A percentile compares a stretch with the other conserved stretches of the same genome.
Evolutionary conservation across 1,140 invertebrate genomes (phyloP).

Genomic region (Elymnias hypermnestra): DNA sequence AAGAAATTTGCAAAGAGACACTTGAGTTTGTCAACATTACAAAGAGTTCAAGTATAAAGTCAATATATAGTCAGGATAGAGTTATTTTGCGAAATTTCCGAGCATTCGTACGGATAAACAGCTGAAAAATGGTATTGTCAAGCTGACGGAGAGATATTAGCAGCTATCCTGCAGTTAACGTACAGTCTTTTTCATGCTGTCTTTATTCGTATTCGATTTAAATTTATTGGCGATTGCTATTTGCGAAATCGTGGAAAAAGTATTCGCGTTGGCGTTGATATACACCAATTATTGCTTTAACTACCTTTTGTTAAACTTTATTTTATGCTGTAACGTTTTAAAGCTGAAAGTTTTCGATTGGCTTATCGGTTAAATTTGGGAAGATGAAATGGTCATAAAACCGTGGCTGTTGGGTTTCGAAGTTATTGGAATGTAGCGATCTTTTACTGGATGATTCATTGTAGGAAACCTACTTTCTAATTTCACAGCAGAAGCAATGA

Average conservation of each 20-base stretch:
- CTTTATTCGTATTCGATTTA: conserved; percentile 17
- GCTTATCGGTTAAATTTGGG: too few species aligned
- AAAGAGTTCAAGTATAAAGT: too few species aligned
- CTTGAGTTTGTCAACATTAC: too few species aligned
- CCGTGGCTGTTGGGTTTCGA: too few species aligned
- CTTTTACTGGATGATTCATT: too few species aligned
- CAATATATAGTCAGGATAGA: conserved; percentile 7
- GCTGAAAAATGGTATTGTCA: conserved; percentile 21
- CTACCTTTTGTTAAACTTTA: neutral
- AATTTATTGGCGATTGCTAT: conserved; percentile 17
- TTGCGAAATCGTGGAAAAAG: conserved; percentile 1
- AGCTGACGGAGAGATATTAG: conserved; percentile 21
- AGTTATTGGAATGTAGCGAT: too few species aligned
- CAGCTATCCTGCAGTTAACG: conserved; percentile 17
- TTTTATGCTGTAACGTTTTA: neutral
- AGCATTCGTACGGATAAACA: conserved; percentile 20
- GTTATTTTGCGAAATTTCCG: conserved; percentile 11
- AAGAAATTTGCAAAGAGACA: too few species aligned
- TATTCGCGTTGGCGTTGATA: conserved; percentile 1
- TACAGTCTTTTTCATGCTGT: conserved; percentile 15
- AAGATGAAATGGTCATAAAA: too few species aligned
- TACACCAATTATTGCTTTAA: conserved; percentile 6
- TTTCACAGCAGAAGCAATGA: too few species aligned
- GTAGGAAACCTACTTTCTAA: too few species aligned
- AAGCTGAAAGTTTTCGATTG: neutral